Base-by-base conservation (phyloP, 1,140 invertebrate species). In the Drosophila nebulosa region DNA sequence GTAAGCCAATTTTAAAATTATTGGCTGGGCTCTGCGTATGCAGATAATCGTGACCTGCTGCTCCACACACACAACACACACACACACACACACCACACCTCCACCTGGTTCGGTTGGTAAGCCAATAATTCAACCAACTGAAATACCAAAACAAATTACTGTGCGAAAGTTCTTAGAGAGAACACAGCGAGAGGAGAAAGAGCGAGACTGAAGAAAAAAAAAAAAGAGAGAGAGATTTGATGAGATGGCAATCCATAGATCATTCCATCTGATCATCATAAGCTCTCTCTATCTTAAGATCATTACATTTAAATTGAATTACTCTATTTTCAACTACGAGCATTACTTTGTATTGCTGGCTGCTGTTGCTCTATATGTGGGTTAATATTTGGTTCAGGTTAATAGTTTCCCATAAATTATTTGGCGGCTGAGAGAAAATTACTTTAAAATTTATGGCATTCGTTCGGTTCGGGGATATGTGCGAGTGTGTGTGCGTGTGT, bases 401-500 rank as follows among this genome's bases (percentile, higher is more conserved):
- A 75, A 86, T 88, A 86, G 88, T 86, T 86, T 86, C 83, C 75
- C 83, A 86, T 86, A 86, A 86, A 86, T 86, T 88, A 89, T 83
- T 67, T 68, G 52, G 24, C 59, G 73, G 64, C 77, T 30, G 58
- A 67, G 75, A 86, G 78, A 88, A 86, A 86, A 86, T 86, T 86
- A 73, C 81, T 88, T 86, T 88, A 83, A 88, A 86, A 86, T 86
- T 88, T 86, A 86, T 86, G 81, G 74, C 80, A 63, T 30, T 27
- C 58, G 22, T 46, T 16, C 24, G 46, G 30, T n/a, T n/a, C 9
- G 21, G 16, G 24, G 52, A 14, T 32, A 6, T 36, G 35, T 36
- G n/a, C 24, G 2, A 24, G 24, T 36, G 35, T 36, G 35, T 14
- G 35, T 46, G 39, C 21, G 39, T 46, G 39, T 46, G 39, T 21